phyloP scores from a whole-genome alignment of 2,888 invertebrate species.

The Mesorhabditis spiculigera region DNA sequence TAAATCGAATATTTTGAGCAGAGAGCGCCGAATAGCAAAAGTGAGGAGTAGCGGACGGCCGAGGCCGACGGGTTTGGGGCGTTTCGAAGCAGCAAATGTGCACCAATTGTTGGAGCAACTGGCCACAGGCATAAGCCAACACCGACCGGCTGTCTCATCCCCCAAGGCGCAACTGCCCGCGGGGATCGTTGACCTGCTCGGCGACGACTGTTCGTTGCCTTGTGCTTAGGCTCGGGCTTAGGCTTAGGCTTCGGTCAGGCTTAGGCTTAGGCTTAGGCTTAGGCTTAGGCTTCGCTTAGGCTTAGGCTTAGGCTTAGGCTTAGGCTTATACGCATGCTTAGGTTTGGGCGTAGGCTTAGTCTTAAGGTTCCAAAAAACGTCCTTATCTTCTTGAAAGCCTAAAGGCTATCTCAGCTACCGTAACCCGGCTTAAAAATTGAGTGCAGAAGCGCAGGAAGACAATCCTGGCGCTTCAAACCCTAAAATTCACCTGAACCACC shows the following conservation, averaged over 20 bases:
- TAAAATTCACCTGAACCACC: no score
- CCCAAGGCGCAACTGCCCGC: neutral
- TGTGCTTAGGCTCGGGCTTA: neutral
- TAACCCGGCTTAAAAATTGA: no score
- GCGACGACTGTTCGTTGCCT: neutral
- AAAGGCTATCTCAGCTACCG: no score
- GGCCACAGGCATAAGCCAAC: neutral
- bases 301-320: no score
- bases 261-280: neutral
- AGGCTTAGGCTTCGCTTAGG: no score
- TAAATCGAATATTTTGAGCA: neutral
- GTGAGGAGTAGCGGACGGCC: no score
- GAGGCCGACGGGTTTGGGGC: neutral
- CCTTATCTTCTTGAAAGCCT: no score
- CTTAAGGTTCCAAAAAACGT: no score
- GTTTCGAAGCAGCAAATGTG: neutral
- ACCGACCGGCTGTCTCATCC: neutral
- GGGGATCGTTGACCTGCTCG: neutral
- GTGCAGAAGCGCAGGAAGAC: no score
- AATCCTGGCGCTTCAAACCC: no score
- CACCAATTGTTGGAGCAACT: slow-evolving; percentile 5
- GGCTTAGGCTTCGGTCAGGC: neutral
- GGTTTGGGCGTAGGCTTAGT: no score
- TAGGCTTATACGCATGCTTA: no score
- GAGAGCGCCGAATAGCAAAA: neutral